Evolutionary conservation across 2,113 vertebrate species (phyloP).

Genomic region (Cebidichthys violaceus): DNA sequence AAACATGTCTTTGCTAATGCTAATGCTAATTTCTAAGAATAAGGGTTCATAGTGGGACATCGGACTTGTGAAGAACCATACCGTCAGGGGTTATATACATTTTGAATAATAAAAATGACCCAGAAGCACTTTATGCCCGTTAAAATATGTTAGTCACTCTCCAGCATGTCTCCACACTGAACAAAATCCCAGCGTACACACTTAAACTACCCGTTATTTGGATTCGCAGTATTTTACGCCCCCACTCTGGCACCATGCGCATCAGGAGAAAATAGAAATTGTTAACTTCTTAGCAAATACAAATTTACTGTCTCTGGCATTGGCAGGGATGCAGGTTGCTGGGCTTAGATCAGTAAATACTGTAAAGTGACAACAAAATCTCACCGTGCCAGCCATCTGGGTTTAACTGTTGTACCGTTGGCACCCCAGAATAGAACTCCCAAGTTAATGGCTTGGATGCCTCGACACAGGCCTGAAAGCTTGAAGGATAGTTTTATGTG

Average conservation of each 20-base stretch:
- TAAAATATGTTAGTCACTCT: constrained; percentile 51
- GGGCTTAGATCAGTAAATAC: constrained; percentile 56
- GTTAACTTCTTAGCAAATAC: constrained; percentile 60
- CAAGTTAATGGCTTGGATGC: constrained; percentile 65
- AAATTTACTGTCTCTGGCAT: constrained; percentile 45
- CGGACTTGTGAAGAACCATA: background rate
- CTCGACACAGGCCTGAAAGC: constrained; percentile 52
- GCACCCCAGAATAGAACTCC: constrained; percentile 61
- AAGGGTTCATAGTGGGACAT: constrained; percentile 28
- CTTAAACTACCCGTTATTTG: constrained; percentile 16
- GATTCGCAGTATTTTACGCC: constrained; percentile 22
- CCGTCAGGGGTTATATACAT: constrained; percentile 25
- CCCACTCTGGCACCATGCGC: constrained; percentile 14
- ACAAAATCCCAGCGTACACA: constrained; percentile 17
- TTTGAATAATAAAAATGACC: constrained; percentile 36
- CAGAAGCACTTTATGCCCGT: constrained; percentile 26
- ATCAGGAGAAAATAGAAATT: constrained; percentile 62
- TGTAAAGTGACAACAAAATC: constrained; percentile 68
- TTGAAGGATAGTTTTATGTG: constrained; percentile 65
- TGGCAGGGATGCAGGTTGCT: constrained; percentile 43
- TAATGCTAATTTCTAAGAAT: background rate
- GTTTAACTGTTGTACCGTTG: constrained; percentile 70
- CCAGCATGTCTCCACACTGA: constrained; percentile 23
- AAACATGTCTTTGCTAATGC: background rate
- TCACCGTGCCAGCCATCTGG: constrained; percentile 57